These are phyloP conservation scores for Sebastes variabilis DNA, from an alignment of 2,797 vertebrate genomes.

Conservation along the genomic window DNA sequence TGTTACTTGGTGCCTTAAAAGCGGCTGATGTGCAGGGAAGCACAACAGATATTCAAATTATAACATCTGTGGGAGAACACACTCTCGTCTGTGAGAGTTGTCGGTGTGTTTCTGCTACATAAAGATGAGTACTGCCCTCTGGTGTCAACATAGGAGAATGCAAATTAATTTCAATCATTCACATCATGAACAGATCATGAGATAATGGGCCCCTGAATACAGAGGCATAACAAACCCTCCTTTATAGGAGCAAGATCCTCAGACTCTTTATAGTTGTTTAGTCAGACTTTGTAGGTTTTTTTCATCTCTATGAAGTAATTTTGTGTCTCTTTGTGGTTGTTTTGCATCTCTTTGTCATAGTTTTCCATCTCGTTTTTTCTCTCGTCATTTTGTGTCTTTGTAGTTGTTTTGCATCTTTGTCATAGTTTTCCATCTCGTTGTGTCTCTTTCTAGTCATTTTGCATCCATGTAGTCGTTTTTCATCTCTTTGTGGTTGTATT, in stretches of 20 bases:
- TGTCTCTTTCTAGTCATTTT: too few species aligned
- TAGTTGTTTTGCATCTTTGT: too few species aligned
- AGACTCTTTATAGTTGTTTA: neutral
- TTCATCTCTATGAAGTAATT: neutral
- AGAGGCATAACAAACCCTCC: neutral
- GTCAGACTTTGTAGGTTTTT: neutral
- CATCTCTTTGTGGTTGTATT: too few species aligned
- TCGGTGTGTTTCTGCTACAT: neutral
- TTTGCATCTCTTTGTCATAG: too few species aligned
- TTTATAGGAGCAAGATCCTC: neutral
- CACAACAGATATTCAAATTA: neutral
- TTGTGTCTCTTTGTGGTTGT: too few species aligned
- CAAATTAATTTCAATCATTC: neutral
- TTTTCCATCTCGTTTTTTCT: neutral
- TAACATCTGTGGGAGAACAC: neutral
- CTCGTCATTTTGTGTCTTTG: too few species aligned
- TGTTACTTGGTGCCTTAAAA: neutral
- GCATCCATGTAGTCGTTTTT: too few species aligned
- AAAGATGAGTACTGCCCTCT: slow-evolving; percentile 26
- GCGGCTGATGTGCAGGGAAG: neutral
- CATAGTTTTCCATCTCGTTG: too few species aligned
- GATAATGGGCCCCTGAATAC: neutral
- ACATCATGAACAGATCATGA: neutral
- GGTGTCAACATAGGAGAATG: neutral
- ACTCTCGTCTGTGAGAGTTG: neutral